Evolutionary conservation across 2,888 invertebrate genomes (phyloP), one percentile per base, ranked within the genome.

Genomic region (Formica aserva): DNA sequence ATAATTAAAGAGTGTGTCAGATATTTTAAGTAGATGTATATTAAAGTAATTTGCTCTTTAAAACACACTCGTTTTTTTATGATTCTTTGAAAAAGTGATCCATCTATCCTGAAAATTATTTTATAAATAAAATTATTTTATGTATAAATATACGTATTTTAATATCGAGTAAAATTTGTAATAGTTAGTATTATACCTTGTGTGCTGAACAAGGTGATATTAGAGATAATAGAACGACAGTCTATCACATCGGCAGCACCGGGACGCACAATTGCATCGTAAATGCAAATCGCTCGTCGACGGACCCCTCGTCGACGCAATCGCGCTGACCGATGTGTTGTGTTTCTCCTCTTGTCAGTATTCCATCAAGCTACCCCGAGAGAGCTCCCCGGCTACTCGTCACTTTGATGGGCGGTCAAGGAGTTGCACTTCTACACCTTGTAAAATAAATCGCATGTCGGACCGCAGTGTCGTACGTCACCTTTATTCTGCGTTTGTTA

Each of bases 381-480:
- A 45, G 63, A 55, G 41, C 62, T 77, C 62, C 71, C 78, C 66
- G 78, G 75, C 80, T 82, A 72, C 80, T 83, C 52, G 74, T 41
- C 5, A 69, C 48, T 86, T 84, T 84, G 86, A 87, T 86, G 80
- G 83, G 84, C 84, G 85, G 88, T 90, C 87, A 81, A 85, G 48
- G 85, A 84, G 84, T 52, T 55, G 84, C 82, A 82, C 80, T 86
- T 86, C 82, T 74, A 62, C 86, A 76, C 66, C 82, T 85, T 82
- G 83, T 84, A 83, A 88, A 87, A 90, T 90, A 88, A 91, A 91
- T 89, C 88, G 90, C 80, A 80, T 75, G 91, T 87, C 82, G 67
- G 78, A 76, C 91, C 92, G 83, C 89, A 89, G 35, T 55, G 83
- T 83, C 75, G 83, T 89, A 84, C 85, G 84, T 87, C 89, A 86